Evolutionary conservation across 1,140 invertebrate species (phyloP).

Genomic region (Calliopsis andreniformis): DNA sequence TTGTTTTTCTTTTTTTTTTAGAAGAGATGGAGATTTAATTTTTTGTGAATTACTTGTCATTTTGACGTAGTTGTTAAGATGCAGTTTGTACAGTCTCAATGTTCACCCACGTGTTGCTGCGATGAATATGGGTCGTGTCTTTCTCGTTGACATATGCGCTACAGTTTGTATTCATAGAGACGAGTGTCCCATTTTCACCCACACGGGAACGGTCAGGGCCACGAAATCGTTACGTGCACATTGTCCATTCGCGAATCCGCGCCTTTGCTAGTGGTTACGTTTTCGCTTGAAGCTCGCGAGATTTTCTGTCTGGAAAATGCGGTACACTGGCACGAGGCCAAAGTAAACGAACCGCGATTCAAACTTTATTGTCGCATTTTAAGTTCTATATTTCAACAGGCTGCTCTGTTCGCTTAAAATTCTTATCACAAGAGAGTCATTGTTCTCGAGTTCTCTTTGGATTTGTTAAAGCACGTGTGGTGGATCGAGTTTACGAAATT

Average conservation of each 20-base stretch:
- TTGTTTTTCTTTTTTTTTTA: too few species aligned
- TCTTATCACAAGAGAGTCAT: background rate
- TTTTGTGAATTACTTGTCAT: too few species aligned
- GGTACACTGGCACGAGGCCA: background rate
- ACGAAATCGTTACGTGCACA: slow-evolving; percentile 7
- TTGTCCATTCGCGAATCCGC: background rate
- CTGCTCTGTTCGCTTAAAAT: background rate
- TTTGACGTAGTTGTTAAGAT: too few species aligned
- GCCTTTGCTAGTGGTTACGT: background rate
- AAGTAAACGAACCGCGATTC: background rate
- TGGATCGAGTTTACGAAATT: background rate
- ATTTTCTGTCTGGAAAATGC: slow-evolving; percentile 17
- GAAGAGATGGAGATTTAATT: too few species aligned
- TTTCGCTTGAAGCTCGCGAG: too few species aligned
- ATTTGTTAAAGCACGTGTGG: background rate
- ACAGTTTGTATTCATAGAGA: slow-evolving; percentile 27
- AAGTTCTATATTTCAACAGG: background rate
- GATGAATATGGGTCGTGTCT: slow-evolving; percentile 33
- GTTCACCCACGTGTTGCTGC: slow-evolving; percentile 20
- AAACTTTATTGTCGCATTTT: background rate
- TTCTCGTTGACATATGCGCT: background rate
- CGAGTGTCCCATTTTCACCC: slow-evolving; percentile 37
- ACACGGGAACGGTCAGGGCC: slow-evolving; percentile 44
- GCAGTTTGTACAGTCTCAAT: background rate
- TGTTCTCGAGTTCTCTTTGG: background rate